These are phyloP conservation scores for Patiria pectinifera DNA, from an alignment of 53 echinoderm and acorn worm genomes.

Conservation along the genomic window DNA sequence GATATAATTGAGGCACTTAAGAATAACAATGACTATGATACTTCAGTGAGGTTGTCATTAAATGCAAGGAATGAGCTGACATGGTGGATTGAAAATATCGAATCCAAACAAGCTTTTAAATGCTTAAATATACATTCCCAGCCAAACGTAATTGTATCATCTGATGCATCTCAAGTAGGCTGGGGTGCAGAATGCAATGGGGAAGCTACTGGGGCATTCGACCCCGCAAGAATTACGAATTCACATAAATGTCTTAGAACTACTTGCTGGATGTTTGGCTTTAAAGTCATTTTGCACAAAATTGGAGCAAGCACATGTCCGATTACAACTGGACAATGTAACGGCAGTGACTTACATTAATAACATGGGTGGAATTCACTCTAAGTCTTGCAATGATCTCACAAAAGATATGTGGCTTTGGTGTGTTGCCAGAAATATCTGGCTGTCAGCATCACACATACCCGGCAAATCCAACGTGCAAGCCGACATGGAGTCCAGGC, in stretches of 20 bases:
- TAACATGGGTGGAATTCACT: slow-evolving; percentile 70
- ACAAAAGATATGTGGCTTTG: too few species aligned
- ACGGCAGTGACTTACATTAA: slow-evolving; percentile 38
- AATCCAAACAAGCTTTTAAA: too few species aligned
- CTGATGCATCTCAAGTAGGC: not conserved
- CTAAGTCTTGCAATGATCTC: slow-evolving; percentile 7
- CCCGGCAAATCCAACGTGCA: slow-evolving; percentile 61
- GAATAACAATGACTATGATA: slow-evolving; percentile 41
- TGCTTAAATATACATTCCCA: too few species aligned
- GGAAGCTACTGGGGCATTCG: slow-evolving; percentile 12
- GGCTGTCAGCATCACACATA: slow-evolving; percentile 30
- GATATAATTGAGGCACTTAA: slow-evolving; percentile 33
- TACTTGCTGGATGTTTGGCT: not conserved
- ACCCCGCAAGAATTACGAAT: not conserved
- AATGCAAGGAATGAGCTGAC: slow-evolving; percentile 42
- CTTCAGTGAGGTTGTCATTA: slow-evolving; percentile 52
- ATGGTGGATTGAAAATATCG: slow-evolving; percentile 70
- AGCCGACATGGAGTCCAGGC: not conserved
- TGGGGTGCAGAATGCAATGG: too few species aligned
- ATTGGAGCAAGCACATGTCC: not conserved
- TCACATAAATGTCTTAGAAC: slow-evolving; percentile 9
- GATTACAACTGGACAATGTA: not conserved
- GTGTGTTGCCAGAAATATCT: too few species aligned
- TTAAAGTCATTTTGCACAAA: slow-evolving; percentile 29
- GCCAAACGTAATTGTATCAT: not conserved